Conservation (phyloP, 2,888 invertebrate species). For the Eurois occulta region DNA sequence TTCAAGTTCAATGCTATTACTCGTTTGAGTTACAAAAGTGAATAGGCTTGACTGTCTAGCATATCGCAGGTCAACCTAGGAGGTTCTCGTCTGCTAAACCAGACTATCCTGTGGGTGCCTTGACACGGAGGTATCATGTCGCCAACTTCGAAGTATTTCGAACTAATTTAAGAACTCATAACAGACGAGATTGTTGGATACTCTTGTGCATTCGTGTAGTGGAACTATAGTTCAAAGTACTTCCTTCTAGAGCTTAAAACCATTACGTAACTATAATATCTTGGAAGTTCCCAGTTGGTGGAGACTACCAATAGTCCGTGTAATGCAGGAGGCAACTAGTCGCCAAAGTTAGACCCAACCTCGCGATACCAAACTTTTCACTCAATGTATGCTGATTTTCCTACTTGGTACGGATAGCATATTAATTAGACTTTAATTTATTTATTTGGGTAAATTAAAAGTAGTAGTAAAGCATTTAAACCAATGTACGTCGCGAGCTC, state of each 20-base stretch:
- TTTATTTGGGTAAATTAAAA: not conserved
- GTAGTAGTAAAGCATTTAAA: too few species aligned
- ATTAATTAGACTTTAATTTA: not conserved
- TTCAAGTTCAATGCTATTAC: not conserved
- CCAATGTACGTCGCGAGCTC: too few species aligned
- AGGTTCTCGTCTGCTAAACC: too few species aligned
- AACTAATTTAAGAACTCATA: not conserved
- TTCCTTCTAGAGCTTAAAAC: conserved; percentile 26
- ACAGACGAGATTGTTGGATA: not conserved
- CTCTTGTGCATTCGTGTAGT: not conserved
- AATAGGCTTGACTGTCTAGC: not conserved
- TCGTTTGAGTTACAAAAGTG: not conserved
- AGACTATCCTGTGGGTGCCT: too few species aligned
- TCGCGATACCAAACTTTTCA: conserved; percentile 71
- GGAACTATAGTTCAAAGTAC: not conserved
- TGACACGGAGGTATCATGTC: not conserved
- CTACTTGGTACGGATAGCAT: conserved; percentile 53
- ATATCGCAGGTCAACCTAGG: too few species aligned
- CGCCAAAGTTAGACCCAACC: conserved; percentile 71
- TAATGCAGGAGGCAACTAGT: conserved; percentile 74
- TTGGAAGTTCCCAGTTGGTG: conserved; percentile 33
- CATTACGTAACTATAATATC: conserved; percentile 47
- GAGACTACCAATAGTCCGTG: conserved; percentile 71
- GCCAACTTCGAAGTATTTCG: not conserved
- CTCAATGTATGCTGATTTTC: conserved; percentile 70